Conservation (phyloP, 2,113 vertebrate genomes). For the Lucifuga dentata region DNA sequence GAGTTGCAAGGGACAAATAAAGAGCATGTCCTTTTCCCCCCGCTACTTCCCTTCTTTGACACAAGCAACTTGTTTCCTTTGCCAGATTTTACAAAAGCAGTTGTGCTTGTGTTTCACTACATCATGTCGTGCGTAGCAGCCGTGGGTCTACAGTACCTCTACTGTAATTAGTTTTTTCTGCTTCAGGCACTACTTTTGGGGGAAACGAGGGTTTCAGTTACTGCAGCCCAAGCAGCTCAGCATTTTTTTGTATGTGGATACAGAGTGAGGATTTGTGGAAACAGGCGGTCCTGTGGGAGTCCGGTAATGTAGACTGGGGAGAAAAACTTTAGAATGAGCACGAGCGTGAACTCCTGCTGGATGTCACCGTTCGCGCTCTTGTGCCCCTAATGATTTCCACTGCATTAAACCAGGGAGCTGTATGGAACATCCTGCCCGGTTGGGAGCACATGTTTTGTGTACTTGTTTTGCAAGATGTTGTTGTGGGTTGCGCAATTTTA, state of each 20-base stretch:
- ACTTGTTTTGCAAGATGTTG: conserved; percentile 1
- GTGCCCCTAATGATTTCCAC: conserved; percentile 14
- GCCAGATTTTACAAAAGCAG: conserved; percentile 10
- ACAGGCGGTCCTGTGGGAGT: conserved; percentile 37
- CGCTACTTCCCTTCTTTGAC: neutral
- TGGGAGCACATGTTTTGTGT: neutral
- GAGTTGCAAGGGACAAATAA: too few species aligned
- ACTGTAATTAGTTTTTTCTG: conserved; percentile 10
- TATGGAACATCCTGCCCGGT: neutral
- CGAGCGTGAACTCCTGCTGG: conserved; percentile 18
- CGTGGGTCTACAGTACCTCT: neutral
- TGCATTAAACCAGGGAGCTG: neutral
- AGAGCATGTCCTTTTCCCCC: neutral
- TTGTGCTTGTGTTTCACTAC: neutral
- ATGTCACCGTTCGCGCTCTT: neutral
- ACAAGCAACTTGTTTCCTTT: conserved; percentile 2
- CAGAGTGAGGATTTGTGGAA: conserved; percentile 35
- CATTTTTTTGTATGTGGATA: conserved; percentile 24
- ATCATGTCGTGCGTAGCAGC: conserved; percentile 6
- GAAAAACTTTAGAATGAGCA: conserved; percentile 26
- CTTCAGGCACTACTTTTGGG: conserved; percentile 13
- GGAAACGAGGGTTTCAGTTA: conserved; percentile 34
- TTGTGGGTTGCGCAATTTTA: conserved; percentile 12
- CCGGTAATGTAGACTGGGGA: conserved; percentile 12
- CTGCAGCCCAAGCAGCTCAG: conserved; percentile 8